A percentile compares a stretch with the other conserved stretches of the same genome.
Evolutionary conservation across 2,888 invertebrate genomes (phyloP).

Genomic region (Gnatocerus cornutus): DNA sequence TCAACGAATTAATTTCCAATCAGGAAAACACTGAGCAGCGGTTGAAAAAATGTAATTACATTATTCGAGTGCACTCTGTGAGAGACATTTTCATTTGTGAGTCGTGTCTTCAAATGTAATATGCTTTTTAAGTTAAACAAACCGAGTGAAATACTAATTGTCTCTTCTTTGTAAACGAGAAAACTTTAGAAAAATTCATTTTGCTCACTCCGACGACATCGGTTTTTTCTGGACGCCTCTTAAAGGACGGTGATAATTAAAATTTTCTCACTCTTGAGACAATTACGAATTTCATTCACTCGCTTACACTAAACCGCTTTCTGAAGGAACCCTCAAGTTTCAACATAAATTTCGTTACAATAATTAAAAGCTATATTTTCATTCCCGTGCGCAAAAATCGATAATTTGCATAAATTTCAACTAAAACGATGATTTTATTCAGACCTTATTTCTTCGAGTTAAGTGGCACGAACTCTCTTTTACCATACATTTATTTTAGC

Average conservation of each 20-base stretch:
- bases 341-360: neutral
- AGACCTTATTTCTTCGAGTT: too few species aligned
- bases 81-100: conserved; percentile 55
- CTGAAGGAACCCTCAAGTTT: neutral
- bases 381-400: neutral
- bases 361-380: neutral
- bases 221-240: conserved; percentile 34
- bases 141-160: conserved; percentile 59
- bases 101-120: conserved; percentile 52
- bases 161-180: conserved; percentile 57
- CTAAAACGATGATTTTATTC: too few species aligned
- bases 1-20: conserved; percentile 46
- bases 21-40: conserved; percentile 51
- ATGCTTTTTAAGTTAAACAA: conserved; percentile 56
- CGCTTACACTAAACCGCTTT: neutral
- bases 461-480: too few species aligned
- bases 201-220: conserved; percentile 25
- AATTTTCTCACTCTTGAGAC: conserved; percentile 42
- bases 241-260: conserved; percentile 44
- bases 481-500: too few species aligned
- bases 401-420: too few species aligned
- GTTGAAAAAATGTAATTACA: conserved; percentile 54
- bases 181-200: conserved; percentile 56
- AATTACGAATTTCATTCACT: conserved; percentile 46
- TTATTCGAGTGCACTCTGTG: conserved; percentile 53